These are phyloP conservation scores for Bufo gargarizans DNA, from an alignment of 2,113 vertebrate species.

Conservation along the genomic window DNA sequence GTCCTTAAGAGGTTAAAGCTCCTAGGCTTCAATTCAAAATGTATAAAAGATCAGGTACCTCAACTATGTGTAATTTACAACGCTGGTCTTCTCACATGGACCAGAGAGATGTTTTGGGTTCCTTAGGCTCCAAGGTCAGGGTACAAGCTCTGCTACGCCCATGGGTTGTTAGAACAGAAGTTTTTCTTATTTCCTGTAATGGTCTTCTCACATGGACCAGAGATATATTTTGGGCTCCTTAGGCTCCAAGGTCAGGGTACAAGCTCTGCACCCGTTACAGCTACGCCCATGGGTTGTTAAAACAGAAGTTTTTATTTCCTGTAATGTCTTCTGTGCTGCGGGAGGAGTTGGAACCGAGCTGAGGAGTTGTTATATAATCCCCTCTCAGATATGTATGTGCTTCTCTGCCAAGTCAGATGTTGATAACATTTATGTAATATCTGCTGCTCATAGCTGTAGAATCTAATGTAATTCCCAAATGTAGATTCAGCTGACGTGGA, in stretches of 20 bases:
- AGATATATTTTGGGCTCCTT: background rate
- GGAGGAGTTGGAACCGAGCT: background rate
- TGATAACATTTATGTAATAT: constrained; percentile 43
- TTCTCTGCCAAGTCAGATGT: constrained; percentile 2
- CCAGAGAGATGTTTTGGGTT: background rate
- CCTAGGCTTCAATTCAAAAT: too few species aligned
- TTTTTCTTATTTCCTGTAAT: too few species aligned
- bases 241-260: background rate
- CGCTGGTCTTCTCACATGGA: background rate
- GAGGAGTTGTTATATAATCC: constrained; percentile 12
- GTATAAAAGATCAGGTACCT: too few species aligned
- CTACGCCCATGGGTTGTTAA: background rate
- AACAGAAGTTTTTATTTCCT: background rate
- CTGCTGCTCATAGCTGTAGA: background rate
- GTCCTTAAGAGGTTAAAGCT: too few species aligned
- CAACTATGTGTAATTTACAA: too few species aligned
- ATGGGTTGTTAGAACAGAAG: background rate
- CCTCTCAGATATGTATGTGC: constrained; percentile 39
- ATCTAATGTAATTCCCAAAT: background rate
- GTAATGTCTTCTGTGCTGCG: background rate
- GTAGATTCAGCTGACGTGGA: background rate
- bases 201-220: background rate
- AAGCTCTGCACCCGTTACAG: background rate
- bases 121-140: background rate
- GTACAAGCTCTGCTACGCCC: background rate